Percentiles rank a stretch among this genome's conserved stretches.
These are phyloP conservation scores for Sebastes trivittatus DNA, from an alignment of 2,797 vertebrate species.

Conservation along the genomic window DNA sequence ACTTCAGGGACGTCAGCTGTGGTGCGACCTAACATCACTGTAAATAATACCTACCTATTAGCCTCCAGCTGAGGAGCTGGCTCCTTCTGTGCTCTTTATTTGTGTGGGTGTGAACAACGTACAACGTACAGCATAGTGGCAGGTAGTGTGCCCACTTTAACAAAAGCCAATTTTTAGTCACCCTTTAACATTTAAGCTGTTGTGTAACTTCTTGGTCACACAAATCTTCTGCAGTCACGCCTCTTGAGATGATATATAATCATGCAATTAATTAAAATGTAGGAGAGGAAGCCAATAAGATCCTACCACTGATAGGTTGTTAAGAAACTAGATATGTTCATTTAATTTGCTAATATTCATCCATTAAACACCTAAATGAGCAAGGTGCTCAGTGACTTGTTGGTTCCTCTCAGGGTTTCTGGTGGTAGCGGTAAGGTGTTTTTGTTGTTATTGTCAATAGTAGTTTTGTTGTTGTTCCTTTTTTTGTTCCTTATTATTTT, in stretches of 20 bases:
- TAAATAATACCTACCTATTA: conserved; percentile 9
- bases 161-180: conserved; percentile 1
- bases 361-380: not conserved
- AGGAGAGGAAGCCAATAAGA: not conserved
- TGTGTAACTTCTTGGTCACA: not conserved
- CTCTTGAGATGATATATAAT: not conserved
- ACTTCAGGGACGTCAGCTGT: not conserved
- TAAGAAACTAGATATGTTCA: conserved; percentile 1
- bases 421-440: not conserved
- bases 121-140: not conserved
- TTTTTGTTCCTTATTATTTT: no score
- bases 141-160: not conserved
- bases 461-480: no score
- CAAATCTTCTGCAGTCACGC: not conserved
- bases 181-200: not conserved
- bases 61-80: conserved; percentile 9
- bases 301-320: not conserved
- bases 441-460: no score
- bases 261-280: not conserved
- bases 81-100: conserved; percentile 5
- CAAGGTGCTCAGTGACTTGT: not conserved
- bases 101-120: conserved; percentile 26
- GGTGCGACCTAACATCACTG: not conserved
- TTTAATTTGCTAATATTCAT: not conserved
- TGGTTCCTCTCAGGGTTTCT: not conserved